Conservation (phyloP, 1,140 invertebrate species). For the Saxidomus purpurata region DNA sequence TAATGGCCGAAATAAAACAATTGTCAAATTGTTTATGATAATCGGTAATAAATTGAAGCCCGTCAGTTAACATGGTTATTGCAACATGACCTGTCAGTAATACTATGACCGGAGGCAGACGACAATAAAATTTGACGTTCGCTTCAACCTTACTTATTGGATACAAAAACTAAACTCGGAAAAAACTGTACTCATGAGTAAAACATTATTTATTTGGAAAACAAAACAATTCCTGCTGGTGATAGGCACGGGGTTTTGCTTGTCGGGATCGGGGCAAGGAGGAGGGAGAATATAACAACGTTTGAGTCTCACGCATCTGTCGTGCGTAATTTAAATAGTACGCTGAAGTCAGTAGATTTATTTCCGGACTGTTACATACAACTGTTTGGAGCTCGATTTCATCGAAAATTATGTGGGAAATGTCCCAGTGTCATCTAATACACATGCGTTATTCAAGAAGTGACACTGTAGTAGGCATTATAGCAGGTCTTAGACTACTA, state of each 20-base stretch:
- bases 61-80: conserved; percentile 31
- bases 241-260: no score
- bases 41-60: conserved; percentile 11
- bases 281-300: no score
- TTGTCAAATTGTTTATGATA: conserved; percentile 42
- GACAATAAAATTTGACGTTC: conserved; percentile 2
- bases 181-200: no score
- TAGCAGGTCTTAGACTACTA: not conserved
- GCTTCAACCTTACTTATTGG: no score
- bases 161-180: no score
- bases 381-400: not conserved
- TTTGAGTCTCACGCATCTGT: no score
- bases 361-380: not conserved
- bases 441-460: not conserved
- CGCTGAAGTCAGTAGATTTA: not conserved
- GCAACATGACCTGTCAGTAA: conserved; percentile 27
- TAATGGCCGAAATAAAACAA: conserved; percentile 2
- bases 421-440: conserved; percentile 7
- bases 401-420: conserved; percentile 20
- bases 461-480: not conserved
- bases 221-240: no score
- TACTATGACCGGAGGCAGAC: not conserved
- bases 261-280: no score
- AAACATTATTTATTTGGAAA: no score
- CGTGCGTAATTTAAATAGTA: no score